Base-by-base conservation (phyloP, 2,113 vertebrate genomes). In the Felis chaus region DNA sequence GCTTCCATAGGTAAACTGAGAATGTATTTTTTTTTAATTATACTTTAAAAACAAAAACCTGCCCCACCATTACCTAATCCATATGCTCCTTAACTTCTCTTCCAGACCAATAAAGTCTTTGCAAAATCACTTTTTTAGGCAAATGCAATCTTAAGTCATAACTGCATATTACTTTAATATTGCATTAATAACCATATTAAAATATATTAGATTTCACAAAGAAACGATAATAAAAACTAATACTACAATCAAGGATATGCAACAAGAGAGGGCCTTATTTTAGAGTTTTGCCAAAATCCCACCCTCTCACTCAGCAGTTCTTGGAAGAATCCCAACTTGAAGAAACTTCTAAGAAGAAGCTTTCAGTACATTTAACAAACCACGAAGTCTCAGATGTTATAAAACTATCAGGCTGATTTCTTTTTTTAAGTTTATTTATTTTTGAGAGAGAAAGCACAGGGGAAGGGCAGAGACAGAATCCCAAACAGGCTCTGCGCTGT, bases 1-100 rank as follows among this genome's bases (percentile, higher is more conserved):
- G 23, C 15, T 57, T 97, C 82, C 21, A 31, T 0, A 16, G 29
- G n/a, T 89, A 93, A 23, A 48, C 82, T 85, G 79, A 87, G n/a
- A 96, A 89, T 95, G 69, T 6, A 9, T 65, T 25, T 91, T 39
- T 95, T 93, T 89, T 93, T 2, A 97, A 73, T 87, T 33, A 89
- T 55, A 88, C 10, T 66, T 33, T 61, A 61, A 61, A 57, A 29
- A 50, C 21, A 66, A 90, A 80, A 36, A 91, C 13, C 8, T 11
- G 4, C 11, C 21, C 55, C 7, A 4, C 3, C 16, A 41, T 66
- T 55, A 90, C 15, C 45, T 53, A 89, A 89, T 13, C 14, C 29
- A 88, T 4, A 68, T 4, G 41, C 27, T 94, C 73, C 6, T 74
- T 45, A 93, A 83, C 25, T 31, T 94, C 41, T 57, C 48, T 97